Evolutionary conservation across 1,140 invertebrate species (phyloP).

Genomic region (Bombyx mori): ASM3026992v2 NC_085128.1:6702501-6703000

Average conservation of each 20-base stretch:
- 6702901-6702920: too few relatives aligned
- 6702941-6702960: too few relatives aligned
- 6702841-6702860: not conserved
- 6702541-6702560: too few relatives aligned
- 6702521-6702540: too few relatives aligned
- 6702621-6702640: conserved; percentile 67
- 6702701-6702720: not conserved
- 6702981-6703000: too few relatives aligned
- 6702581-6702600: too few relatives aligned
- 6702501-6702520: too few relatives aligned
- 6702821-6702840: conserved; percentile 4
- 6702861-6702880: conserved; percentile 1
- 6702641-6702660: conserved; percentile 56
- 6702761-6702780: not conserved
- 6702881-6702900: too few relatives aligned
- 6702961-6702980: too few relatives aligned
- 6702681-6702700: conserved; percentile 13
- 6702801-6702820: conserved; percentile 20
- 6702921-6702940: not conserved
- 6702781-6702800: conserved; percentile 23
- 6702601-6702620: not conserved
- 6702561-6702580: too few relatives aligned
- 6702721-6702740: conserved; percentile 10
- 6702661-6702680: conserved; percentile 21
- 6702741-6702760: conserved; percentile 25